Conservation (phyloP, 2,888 invertebrate species). For the Drosophila eohydei region DNA sequence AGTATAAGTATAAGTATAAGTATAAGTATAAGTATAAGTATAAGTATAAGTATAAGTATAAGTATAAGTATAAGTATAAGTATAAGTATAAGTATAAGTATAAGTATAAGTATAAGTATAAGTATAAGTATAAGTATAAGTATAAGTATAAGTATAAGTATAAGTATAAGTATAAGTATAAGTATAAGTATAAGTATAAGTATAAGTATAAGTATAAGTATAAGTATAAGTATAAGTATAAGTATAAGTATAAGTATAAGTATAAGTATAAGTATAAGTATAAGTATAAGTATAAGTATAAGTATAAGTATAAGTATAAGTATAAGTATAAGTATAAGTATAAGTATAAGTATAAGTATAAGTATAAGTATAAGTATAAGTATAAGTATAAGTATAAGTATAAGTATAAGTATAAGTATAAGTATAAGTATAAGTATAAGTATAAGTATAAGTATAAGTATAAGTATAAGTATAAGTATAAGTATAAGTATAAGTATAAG, state of each 20-base stretch:
- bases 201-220: constrained; percentile 11
- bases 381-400: constrained; percentile 16
- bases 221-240: constrained; percentile 18
- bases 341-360: constrained; percentile 13
- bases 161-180: background rate
- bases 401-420: constrained; percentile 8
- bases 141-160: constrained; percentile 1
- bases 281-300: constrained; percentile 14
- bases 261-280: constrained; percentile 10
- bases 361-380: constrained; percentile 14
- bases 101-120: background rate
- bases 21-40: background rate
- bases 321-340: constrained; percentile 18
- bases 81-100: background rate
- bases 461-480: constrained; percentile 8
- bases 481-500: constrained; percentile 10
- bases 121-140: background rate
- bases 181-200: background rate
- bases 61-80: background rate
- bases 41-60: background rate
- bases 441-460: constrained; percentile 13
- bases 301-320: constrained; percentile 18
- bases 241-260: constrained; percentile 15
- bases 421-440: constrained; percentile 12
- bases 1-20: background rate